Evolutionary conservation across 2,113 vertebrate genomes (phyloP), one percentile per base, ranked within the genome.

Genomic region (Phylloscopus trochiloides): DNA sequence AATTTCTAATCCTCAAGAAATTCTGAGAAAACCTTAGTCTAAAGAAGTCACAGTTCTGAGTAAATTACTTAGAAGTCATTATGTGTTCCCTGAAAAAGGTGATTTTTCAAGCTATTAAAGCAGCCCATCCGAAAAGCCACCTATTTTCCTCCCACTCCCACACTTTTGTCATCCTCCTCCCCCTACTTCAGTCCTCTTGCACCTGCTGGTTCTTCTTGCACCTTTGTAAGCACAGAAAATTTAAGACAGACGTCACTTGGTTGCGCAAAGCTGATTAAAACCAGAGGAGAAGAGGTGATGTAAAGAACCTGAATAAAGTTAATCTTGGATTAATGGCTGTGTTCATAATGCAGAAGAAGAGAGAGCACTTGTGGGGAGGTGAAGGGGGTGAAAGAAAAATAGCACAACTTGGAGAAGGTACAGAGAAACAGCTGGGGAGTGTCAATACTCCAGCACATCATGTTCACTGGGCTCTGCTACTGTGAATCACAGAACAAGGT

Each of bases 281-380:
- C 29, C 50, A 66, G 75, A 45, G 51, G 42, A 87, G 59, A 61
- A 73, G 57, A 77, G 55, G 43, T 19, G 36, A 65, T 31, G 15
- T 45, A 31, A 34, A 75, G 36, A 72, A 31, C 20, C 17, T 61
- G 34, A 72, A 68, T 48, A 40, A 72, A 85, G 67, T 88, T 79
- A 48, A 73, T 77, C 8, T 48, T 72, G 58, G 58, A 34, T 42
- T 82, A 52, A 34, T 29, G 14, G 19, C 47, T 78, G 12, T 24
- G 55, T 67, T 84, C 20, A 42, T 87, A 28, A 50, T 4, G 26
- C 12, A 26, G 72, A 86, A 66, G 29, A 43, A 54, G 29, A 51
- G 42, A 75, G 2, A 82, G 18, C 32, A 24, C 4, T 8, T 4
- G 8, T 1, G 1, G 2, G 7, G 5, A 6, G 4, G 4, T 0